Conservation (phyloP, 2,797 vertebrate genomes). For the Hipposideros larvatus region DNA sequence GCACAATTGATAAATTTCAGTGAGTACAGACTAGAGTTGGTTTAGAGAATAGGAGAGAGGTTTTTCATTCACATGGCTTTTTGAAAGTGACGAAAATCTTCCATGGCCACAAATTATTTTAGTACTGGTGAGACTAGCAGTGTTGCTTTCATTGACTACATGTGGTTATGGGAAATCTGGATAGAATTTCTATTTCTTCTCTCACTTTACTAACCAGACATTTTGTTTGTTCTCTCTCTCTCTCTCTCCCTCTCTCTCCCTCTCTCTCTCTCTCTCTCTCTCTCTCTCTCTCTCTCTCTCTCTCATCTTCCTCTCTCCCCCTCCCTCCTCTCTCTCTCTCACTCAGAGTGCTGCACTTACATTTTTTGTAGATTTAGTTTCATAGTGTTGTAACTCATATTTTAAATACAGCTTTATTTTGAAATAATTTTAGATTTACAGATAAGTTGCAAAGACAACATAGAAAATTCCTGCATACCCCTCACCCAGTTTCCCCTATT, state of each 20-base stretch:
- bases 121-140: slow-evolving; percentile 4
- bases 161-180: slow-evolving; percentile 33
- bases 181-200: slow-evolving; percentile 36
- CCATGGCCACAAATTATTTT: slow-evolving; percentile 42
- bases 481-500: background rate
- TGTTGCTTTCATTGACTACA: slow-evolving; percentile 40
- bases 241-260: too few relatives aligned
- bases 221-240: background rate
- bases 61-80: slow-evolving; percentile 40
- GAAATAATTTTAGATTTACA: slow-evolving; percentile 53
- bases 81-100: slow-evolving; percentile 61
- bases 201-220: slow-evolving; percentile 10
- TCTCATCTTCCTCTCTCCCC: background rate
- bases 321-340: background rate
- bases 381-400: background rate
- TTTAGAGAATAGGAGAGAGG: background rate
- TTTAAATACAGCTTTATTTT: slow-evolving; percentile 50
- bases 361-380: slow-evolving; percentile 2
- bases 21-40: background rate
- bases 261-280: background rate
- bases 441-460: slow-evolving; percentile 30
- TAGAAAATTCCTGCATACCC: background rate
- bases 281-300: too few relatives aligned
- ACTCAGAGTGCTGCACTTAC: background rate
- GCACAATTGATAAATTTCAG: slow-evolving; percentile 51